Evolutionary conservation across 92 coral and sea anemone species (phyloP), one percentile per base, ranked within the genome.

Genomic region (Epizoanthus ramosus): DNA sequence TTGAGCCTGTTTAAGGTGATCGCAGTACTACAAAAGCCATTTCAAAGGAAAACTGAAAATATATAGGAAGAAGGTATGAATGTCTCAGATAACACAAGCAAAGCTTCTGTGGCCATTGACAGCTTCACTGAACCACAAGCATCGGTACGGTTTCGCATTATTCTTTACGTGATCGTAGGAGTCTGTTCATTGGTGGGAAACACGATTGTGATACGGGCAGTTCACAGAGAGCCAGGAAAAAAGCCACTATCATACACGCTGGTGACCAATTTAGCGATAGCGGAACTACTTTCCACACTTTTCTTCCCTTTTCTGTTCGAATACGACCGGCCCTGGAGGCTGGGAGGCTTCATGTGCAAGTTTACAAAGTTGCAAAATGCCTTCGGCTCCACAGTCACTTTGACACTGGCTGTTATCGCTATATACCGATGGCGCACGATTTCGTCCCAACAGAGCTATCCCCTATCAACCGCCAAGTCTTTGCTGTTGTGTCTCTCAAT

Each of bases 231-330:
- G 25, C 52, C 74, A 0, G 74, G 74, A 43, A 7, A 10, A 43
- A 43, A 43, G 50, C 50, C 50, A 28, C 31, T n/a, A n/a, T n/a
- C n/a, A n/a, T n/a, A n/a, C n/a, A n/a, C n/a, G n/a, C 31, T 70
- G 74, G 74, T 70, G 28, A 70, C 53, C 39, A 70, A 70, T n/a
- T 70, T 70, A 24, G 74, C 74, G 17, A 56, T 21, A 1, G 57
- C 74, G 7, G 74, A 70, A 53, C 56, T 70, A 5, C 18, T 70
- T 6, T 41, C 15, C 74, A 70, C 57, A 6, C 57, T 70, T 45
- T 70, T 70, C 56, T 70, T 70, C 24, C 74, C 74, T 15, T 70
- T 70, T 70, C 10, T 39, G 8, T 70, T 70, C 57, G 57, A 70
- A 25, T n/a, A 37, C 31, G 52, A 70, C 21, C 25, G 41, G 14